Evolutionary conservation across 2,888 invertebrate genomes (phyloP), one percentile per base, ranked within the genome.

Genomic region (Hirtodrosophila duncani): DNA sequence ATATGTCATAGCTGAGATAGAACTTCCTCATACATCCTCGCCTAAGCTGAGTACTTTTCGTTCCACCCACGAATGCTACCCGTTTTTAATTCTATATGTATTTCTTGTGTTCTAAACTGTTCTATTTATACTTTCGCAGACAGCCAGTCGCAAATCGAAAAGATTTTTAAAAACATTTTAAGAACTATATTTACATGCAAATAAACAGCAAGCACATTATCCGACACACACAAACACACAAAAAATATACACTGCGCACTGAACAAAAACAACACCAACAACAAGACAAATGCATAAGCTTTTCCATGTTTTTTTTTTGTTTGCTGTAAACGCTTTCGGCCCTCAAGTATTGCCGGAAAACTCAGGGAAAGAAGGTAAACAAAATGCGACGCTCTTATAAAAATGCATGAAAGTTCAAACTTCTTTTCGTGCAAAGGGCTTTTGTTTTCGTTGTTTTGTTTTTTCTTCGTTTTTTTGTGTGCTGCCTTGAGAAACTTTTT

Each of bases 261-360:
- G n/a, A n/a, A 30, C 18, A 21, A 34, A 46, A 41, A 33, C 21
- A 45, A 20, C 29, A 33, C 27, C 50, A 11, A 45, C 24, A 48
- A 51, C 2, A 16, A 24, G 13, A 68, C 67, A 63, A 72, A 67
- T 61, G 69, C 69, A 58, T 56, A 46, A 62, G 60, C 33, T 75
- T 67, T 52, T 63, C 39, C 53, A 56, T 56, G 52, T 58, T 51
- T 46, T 51, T 61, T 70, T 67, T 63, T 20, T 38, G 39, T 64
- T 50, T 39, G 53, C 46, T 30, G 46, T 34, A 23, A 53, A 55
- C 33, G 51, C 41, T 36, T 46, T 48, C 27, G 46, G 46, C 45
- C 39, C 48, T n/a, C n/a, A 23, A 18, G 55, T 29, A 42, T 33
- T 26, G 33, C 10, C 27, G 31, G 43, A 33, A 27, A 29, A 50